phyloP scores from a whole-genome alignment of 2,113 vertebrate genomes.

The Calonectris borealis region DNA sequence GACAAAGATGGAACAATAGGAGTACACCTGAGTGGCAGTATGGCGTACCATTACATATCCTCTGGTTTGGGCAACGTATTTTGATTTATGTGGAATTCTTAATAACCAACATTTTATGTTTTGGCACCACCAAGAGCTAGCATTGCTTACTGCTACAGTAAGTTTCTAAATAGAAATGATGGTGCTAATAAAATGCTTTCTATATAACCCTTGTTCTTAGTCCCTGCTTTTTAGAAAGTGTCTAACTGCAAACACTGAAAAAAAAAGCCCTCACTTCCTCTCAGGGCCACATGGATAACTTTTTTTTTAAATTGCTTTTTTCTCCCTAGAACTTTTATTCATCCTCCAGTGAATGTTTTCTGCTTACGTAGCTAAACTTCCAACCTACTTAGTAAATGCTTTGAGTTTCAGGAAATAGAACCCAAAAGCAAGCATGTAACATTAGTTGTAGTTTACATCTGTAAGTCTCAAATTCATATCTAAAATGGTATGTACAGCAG shows the following conservation, averaged over 20 bases:
- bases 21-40: not conserved
- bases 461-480: not conserved
- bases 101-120: not conserved
- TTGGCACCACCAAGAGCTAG: not conserved
- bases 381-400: not conserved
- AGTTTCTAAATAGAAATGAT: not conserved
- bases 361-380: not conserved
- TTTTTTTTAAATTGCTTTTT: not conserved
- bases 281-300: not conserved
- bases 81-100: not conserved
- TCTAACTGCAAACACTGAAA: not conserved
- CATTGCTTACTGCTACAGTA: not conserved
- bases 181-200: not conserved
- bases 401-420: not conserved
- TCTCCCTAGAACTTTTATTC: not conserved
- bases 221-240: not conserved
- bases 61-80: not conserved
- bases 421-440: not conserved
- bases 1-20: not conserved
- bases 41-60: not conserved
- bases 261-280: not conserved
- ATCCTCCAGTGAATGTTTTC: not conserved
- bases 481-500: not conserved
- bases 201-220: not conserved
- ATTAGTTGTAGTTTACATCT: not conserved